Percentiles rank a stretch among this genome's conserved stretches.
Conservation (phyloP, 2,113 vertebrate genomes). For the Rutilus rutilus region DNA sequence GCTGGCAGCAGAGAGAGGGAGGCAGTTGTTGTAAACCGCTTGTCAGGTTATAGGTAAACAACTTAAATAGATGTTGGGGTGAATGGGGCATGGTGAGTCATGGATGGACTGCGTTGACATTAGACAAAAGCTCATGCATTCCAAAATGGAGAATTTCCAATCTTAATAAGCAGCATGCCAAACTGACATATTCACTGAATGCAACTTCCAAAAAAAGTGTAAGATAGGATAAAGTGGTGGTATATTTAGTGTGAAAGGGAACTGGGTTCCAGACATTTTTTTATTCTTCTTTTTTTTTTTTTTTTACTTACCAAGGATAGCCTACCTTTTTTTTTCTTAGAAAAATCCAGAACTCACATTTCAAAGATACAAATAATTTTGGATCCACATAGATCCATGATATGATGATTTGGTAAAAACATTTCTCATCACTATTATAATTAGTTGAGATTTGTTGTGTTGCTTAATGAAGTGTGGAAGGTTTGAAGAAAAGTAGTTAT, state of each 20-base stretch:
- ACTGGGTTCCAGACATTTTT: not conserved
- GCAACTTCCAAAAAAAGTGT: not conserved
- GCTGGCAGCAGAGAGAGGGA: not conserved
- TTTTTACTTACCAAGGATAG: not conserved
- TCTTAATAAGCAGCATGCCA: not conserved
- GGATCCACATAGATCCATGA: not conserved
- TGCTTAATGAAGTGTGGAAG: no score
- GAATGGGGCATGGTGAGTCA: not conserved
- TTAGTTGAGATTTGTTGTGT: no score
- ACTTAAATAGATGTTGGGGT: not conserved
- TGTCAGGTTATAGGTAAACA: conserved; percentile 10
- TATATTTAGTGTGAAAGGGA: not conserved
- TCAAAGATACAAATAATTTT: not conserved
- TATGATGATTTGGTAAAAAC: not conserved
- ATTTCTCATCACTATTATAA: no score
- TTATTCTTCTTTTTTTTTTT: not conserved
- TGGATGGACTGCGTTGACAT: not conserved
- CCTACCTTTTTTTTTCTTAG: no score
- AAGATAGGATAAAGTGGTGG: not conserved
- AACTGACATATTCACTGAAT: not conserved
- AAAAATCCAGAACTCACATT: no score
- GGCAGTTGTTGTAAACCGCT: not conserved
- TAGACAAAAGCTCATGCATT: not conserved
- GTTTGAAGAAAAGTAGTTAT: no score
- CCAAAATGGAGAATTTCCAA: not conserved